Evolutionary conservation across 2,113 vertebrate genomes (phyloP).

Genomic region (Sciurus niger): DNA sequence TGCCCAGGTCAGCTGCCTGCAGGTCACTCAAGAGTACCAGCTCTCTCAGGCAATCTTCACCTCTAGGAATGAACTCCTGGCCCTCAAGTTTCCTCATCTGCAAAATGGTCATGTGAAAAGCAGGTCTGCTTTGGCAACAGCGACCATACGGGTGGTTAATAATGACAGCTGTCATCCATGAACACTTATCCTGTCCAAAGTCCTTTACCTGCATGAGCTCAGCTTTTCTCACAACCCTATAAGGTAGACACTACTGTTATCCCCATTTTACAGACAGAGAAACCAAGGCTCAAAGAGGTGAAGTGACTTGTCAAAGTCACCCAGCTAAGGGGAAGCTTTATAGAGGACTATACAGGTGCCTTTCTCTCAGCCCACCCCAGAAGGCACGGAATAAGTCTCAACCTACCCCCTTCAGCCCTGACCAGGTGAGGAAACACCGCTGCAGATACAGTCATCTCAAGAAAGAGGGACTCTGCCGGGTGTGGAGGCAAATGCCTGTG

Average conservation of each 20-base stretch:
- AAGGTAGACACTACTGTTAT: too few species aligned
- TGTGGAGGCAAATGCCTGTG: too few species aligned
- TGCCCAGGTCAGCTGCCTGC: conserved; percentile 20
- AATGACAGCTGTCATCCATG: fast-evolving
- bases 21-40: not conserved
- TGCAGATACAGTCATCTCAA: not conserved
- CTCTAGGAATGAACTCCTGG: not conserved
- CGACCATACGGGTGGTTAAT: not conserved
- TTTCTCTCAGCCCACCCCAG: not conserved
- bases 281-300: not conserved
- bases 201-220: not conserved
- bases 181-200: not conserved
- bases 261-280: not conserved
- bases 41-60: not conserved
- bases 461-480: not conserved
- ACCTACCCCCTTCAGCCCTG: not conserved
- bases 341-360: not conserved
- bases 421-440: not conserved
- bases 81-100: not conserved
- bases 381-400: not conserved
- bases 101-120: not conserved
- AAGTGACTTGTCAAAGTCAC: not conserved
- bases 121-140: not conserved
- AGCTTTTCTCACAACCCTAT: too few species aligned
- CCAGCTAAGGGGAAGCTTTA: not conserved